Evolutionary conservation across 2,113 vertebrate genomes (phyloP).

Genomic region (Leptobrachium leishanense): DNA sequence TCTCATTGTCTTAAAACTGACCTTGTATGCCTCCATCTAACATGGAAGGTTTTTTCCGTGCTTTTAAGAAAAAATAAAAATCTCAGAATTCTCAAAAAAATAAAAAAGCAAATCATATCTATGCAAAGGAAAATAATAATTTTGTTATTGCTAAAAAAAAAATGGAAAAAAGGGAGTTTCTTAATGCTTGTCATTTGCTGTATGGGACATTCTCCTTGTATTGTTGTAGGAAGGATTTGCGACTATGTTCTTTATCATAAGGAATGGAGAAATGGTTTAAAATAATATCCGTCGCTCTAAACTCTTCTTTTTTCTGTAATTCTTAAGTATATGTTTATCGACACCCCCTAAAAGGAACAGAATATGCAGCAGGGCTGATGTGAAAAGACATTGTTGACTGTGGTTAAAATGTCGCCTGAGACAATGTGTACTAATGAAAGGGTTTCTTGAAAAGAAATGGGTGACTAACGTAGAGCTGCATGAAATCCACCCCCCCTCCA

Average conservation of each 20-base stretch:
- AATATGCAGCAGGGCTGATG: too few relatives aligned
- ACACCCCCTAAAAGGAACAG: too few relatives aligned
- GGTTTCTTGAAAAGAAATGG: too few relatives aligned
- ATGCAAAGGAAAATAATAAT: conserved; percentile 29
- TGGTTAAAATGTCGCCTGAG: too few relatives aligned
- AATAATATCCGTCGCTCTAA: background rate
- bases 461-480: too few relatives aligned
- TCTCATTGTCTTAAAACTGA: background rate
- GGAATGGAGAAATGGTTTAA: background rate
- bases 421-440: too few relatives aligned
- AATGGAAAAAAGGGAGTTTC: background rate
- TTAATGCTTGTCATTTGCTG: background rate
- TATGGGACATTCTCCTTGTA: background rate
- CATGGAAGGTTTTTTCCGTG: conserved; percentile 1
- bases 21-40: background rate
- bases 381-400: too few relatives aligned
- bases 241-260: background rate
- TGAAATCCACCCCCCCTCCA: too few relatives aligned
- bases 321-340: too few relatives aligned
- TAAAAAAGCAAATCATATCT: conserved; percentile 7
- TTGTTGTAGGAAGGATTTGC: background rate
- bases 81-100: background rate
- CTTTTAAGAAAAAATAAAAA: background rate
- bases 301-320: too few relatives aligned
- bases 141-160: background rate